Evolutionary conservation across 2,888 invertebrate genomes (phyloP), one percentile per base, ranked within the genome.

Genomic region (Acrobeloides nanus): DNA sequence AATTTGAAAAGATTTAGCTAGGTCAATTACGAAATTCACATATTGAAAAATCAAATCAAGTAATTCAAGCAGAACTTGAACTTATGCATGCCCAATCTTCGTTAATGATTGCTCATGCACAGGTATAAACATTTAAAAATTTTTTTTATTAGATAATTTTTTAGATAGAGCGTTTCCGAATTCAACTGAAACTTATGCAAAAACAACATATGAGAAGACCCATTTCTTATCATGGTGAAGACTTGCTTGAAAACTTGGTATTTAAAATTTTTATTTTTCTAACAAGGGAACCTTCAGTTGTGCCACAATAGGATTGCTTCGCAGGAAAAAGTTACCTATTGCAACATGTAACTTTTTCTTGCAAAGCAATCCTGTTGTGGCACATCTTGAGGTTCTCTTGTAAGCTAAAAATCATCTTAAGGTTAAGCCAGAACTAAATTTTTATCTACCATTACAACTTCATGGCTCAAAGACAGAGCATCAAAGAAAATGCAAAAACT

Each of bases 381-480:
- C n/a, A 10, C 20, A 6, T n/a, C n/a, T 21, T 7, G 20, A 17
- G 39, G n/a, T 17, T 18, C 17, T 46, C 12, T n/a, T 12, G 10
- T 33, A 5, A n/a, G 1, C 21, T 23, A 18, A 38, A 43, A 10
- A n/a, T 21, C 12, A 18, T 21, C 31, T 51, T 42, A 29, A 64
- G 61, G 50, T 53, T 10, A 55, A 66, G 17, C 53, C 57, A 12
- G 53, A 60, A 15, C 46, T 72, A 10, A 62, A 53, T 46, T 66
- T 68, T 47, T 65, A 62, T 44, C 48, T 71, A 24, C 71, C 72
- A 4, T 59, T 73, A 45, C 65, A 69, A 51, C 49, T 73, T 32
- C 68, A 68, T 40, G 68, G 61, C 7, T 51, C 58, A 4, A 47
- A 63, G 6, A 48, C 67, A 1, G 62, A 62, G 33, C 61, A 66